A percentile compares a stretch with the other conserved stretches of the same genome.
Evolutionary conservation across 2,113 vertebrate genomes (phyloP).

Genomic region (Elachura formosa): DNA sequence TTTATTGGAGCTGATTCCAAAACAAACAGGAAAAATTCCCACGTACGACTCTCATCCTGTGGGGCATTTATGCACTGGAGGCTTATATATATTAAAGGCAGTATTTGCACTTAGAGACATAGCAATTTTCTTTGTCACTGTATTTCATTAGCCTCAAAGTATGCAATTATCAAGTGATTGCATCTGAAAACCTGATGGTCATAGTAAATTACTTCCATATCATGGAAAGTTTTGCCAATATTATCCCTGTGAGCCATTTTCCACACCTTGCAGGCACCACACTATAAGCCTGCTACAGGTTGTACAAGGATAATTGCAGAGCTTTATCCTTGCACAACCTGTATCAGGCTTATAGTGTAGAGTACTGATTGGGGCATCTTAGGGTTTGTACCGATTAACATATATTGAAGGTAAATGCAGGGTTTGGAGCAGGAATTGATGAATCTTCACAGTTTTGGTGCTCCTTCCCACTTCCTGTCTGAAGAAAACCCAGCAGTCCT

Average conservation of each 20-base stretch:
- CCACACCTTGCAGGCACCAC: neutral
- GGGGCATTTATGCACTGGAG: neutral
- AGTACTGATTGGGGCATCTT: neutral
- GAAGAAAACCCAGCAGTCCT: neutral
- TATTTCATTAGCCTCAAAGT: conserved; percentile 8
- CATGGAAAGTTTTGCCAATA: neutral
- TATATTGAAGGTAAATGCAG: neutral
- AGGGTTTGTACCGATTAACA: neutral
- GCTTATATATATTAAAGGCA: neutral
- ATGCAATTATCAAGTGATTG: conserved; percentile 16
- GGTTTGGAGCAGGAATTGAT: neutral
- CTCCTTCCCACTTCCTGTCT: neutral
- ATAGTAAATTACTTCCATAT: conserved; percentile 3
- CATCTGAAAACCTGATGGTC: neutral
- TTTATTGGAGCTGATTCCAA: neutral
- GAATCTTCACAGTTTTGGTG: neutral
- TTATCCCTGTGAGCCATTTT: neutral
- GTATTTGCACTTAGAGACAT: neutral
- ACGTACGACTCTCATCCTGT: neutral
- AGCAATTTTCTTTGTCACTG: neutral
- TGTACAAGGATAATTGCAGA: neutral
- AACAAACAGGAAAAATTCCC: neutral
- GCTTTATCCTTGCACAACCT: no score
- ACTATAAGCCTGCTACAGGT: rapidly evolving
- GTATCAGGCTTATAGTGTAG: no score